A percentile compares a stretch with the other conserved stretches of the same genome.
phyloP scores from a whole-genome alignment of 2,888 invertebrate species.

The Drosophila atroscutellata region DNA sequence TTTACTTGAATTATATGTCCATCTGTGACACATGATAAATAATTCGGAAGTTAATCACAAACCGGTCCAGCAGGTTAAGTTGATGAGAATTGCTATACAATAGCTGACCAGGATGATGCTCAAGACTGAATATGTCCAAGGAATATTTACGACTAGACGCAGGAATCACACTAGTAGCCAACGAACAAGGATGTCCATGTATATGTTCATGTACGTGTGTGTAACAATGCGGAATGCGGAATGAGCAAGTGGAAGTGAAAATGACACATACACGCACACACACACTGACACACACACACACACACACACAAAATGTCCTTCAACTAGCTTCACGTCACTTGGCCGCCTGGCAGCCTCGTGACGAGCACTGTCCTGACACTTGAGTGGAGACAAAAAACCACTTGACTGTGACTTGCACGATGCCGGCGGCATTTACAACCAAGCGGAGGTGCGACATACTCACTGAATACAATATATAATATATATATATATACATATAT shows the following conservation, averaged over 20 bases:
- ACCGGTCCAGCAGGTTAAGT: conserved; percentile 2
- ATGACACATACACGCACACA: conserved; percentile 41
- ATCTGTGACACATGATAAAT: not conserved
- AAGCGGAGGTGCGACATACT: conserved; percentile 30
- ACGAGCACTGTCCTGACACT: conserved; percentile 66
- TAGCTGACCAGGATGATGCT: conserved; percentile 33
- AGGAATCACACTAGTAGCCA: conserved; percentile 30
- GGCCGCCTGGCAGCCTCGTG: conserved; percentile 54
- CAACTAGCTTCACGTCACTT: conserved; percentile 57
- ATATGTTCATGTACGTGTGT: conserved; percentile 28
- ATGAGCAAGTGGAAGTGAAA: conserved; percentile 58
- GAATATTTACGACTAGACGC: conserved; percentile 57
- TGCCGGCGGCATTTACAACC: conserved; percentile 33
- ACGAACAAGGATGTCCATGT: conserved; percentile 39
- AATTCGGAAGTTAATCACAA: conserved; percentile 9
- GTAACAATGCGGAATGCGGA: conserved; percentile 34
- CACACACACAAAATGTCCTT: conserved; percentile 32
- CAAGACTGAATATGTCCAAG: conserved; percentile 39
- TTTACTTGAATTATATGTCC: not conserved
- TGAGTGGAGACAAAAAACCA: conserved; percentile 75
- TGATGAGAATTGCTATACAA: conserved; percentile 18
- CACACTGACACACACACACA: not conserved
- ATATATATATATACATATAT: conserved; percentile 5
- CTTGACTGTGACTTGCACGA: conserved; percentile 65
- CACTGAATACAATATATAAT: not conserved